Percentiles rank a stretch among this genome's conserved stretches.
phyloP scores from a whole-genome alignment of 2,113 vertebrate genomes.

The Cyanoderma ruficeps region DNA sequence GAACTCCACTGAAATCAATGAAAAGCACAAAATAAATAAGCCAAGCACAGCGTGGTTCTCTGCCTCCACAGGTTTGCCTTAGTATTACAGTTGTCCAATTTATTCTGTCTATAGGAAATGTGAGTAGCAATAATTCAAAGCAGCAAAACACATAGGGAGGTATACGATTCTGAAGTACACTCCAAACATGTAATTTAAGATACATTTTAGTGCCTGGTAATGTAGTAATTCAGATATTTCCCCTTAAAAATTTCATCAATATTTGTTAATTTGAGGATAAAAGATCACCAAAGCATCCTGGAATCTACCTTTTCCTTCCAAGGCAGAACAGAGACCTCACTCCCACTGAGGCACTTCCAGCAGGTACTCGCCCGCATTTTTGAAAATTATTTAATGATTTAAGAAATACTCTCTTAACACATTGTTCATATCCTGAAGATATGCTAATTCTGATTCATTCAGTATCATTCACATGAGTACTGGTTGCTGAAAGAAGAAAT shows the following conservation, averaged over 20 bases:
- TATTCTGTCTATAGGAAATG: neutral
- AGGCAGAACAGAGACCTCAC: neutral
- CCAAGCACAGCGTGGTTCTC: neutral
- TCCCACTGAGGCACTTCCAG: neutral
- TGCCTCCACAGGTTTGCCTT: neutral
- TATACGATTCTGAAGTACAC: neutral
- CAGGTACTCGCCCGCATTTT: rapidly evolving
- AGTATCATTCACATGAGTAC: neutral
- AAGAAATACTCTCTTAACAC: neutral
- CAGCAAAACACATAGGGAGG: neutral
- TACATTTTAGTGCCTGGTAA: neutral
- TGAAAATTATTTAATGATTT: neutral
- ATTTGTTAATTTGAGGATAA: neutral
- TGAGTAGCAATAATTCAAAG: neutral
- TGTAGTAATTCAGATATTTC: neutral
- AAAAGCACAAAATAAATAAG: neutral
- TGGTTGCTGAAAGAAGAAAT: neutral
- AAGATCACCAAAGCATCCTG: neutral
- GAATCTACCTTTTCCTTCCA: neutral
- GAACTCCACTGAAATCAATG: neutral
- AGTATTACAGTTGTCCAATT: neutral
- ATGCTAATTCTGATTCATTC: neutral
- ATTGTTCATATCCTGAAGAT: neutral
- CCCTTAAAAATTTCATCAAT: neutral
- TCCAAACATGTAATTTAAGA: neutral